Conservation (phyloP, 2,797 vertebrate species). For the Siniperca obscura region DNA sequence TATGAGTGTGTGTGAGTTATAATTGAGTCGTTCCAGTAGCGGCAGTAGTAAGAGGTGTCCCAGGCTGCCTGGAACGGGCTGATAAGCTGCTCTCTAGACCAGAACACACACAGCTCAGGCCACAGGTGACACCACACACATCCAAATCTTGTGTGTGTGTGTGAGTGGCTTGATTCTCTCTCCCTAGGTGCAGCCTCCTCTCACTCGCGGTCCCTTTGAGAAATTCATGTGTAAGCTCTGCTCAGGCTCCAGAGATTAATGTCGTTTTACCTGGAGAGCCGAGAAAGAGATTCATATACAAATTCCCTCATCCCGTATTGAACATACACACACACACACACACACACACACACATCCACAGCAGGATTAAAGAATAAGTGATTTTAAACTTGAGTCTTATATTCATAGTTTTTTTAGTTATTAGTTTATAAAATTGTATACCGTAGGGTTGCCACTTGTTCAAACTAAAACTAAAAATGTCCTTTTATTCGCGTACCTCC, state of each 20-base stretch:
- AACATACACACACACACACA: not conserved
- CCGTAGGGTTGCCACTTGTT: not conserved
- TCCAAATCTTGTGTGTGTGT: not conserved
- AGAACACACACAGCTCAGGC: constrained; percentile 36
- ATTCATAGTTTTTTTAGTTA: not conserved
- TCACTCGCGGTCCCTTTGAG: constrained; percentile 44
- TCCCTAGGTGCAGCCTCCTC: constrained; percentile 19
- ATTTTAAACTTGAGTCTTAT: not conserved
- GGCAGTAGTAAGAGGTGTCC: constrained; percentile 52
- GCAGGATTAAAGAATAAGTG: not conserved
- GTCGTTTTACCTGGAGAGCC: constrained; percentile 36
- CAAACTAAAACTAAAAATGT: not conserved
- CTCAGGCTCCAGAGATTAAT: constrained; percentile 52
- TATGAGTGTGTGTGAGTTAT: constrained; percentile 13
- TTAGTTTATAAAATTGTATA: not conserved
- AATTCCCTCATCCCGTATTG: constrained; percentile 31
- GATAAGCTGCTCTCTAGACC: constrained; percentile 61
- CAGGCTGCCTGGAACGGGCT: constrained; percentile 51
- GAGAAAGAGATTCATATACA: constrained; percentile 25
- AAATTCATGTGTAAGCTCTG: constrained; percentile 45
- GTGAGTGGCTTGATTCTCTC: constrained; percentile 13
- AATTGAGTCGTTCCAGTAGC: constrained; percentile 57
- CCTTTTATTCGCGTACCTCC: not conserved
- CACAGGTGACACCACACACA: constrained; percentile 50
- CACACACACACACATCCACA: too few species aligned